Percentiles rank a stretch among this genome's conserved stretches.
These are phyloP conservation scores for Sitophilus oryzae DNA, from an alignment of 1,140 invertebrate genomes.

Conservation along the genomic window DNA sequence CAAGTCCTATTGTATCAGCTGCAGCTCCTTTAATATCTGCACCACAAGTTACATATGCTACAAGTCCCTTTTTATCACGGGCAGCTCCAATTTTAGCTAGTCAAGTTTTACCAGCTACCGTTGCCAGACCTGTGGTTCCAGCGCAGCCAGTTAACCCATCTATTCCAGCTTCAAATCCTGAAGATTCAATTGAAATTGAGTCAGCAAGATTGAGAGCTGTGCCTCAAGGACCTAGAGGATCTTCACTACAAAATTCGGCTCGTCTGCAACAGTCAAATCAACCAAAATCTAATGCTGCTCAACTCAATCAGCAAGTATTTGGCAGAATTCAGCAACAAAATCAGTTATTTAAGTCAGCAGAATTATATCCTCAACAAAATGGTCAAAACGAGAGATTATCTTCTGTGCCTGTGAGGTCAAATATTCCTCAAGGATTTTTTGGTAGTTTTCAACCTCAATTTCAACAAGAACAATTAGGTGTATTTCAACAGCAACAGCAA, in stretches of 20 bases:
- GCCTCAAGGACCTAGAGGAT: background rate
- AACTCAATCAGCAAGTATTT: background rate
- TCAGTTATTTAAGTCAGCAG: too few relatives aligned
- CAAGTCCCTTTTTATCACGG: background rate
- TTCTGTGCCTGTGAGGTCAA: too few relatives aligned
- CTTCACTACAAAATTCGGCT: background rate
- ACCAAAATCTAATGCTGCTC: background rate
- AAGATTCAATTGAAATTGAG: slow-evolving; percentile 18
- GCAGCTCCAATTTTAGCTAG: background rate
- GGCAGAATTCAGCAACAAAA: background rate
- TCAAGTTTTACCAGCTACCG: slow-evolving; percentile 1
- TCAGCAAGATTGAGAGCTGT: slow-evolving; percentile 4
- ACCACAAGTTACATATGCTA: background rate
- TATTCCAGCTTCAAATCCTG: slow-evolving; percentile 4
- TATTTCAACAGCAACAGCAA: background rate
- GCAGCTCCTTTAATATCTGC: background rate
- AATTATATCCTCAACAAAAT: too few relatives aligned
- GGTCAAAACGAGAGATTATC: too few relatives aligned
- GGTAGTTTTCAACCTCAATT: background rate
- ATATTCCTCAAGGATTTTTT: too few relatives aligned
- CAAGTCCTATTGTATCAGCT: background rate
- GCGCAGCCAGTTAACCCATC: background rate
- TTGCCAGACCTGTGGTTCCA: background rate
- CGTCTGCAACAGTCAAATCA: background rate
- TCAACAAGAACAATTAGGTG: background rate